These are phyloP conservation scores for Lanius collurio DNA, from an alignment of 2,113 vertebrate genomes.

Conservation along the genomic window DNA sequence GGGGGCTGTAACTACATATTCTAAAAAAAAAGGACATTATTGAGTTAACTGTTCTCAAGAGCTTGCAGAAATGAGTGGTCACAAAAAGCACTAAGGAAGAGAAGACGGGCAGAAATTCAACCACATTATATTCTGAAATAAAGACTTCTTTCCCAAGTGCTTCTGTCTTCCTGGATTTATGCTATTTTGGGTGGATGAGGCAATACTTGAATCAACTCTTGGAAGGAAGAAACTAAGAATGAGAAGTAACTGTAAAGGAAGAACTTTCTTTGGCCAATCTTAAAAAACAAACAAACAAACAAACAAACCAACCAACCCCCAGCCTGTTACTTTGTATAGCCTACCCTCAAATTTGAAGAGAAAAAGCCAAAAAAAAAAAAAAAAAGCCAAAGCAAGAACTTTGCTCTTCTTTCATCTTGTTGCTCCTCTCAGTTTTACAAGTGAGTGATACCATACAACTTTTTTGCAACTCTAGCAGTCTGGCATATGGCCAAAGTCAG, in stretches of 20 bases:
- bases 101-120: neutral
- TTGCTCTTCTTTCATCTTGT: neutral
- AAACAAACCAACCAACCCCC: neutral
- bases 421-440: neutral
- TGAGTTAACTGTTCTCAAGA: neutral
- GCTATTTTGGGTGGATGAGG: neutral
- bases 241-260: neutral
- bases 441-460: neutral
- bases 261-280: neutral
- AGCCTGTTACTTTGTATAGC: neutral
- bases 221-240: constrained; percentile 4
- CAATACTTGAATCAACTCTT: neutral
- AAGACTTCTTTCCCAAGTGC: neutral
- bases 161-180: neutral
- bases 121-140: neutral
- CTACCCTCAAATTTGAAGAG: neutral
- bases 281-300: neutral
- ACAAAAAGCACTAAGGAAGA: neutral
- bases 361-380: neutral
- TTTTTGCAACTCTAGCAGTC: neutral
- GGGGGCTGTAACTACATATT: neutral
- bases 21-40: neutral
- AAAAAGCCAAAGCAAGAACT: neutral
- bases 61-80: neutral
- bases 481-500: accelerated